A percentile compares a stretch with the other conserved stretches of the same genome.
Evolutionary conservation across 2,797 vertebrate genomes (phyloP).

Genomic region (Babyrousa celebensis): DNA sequence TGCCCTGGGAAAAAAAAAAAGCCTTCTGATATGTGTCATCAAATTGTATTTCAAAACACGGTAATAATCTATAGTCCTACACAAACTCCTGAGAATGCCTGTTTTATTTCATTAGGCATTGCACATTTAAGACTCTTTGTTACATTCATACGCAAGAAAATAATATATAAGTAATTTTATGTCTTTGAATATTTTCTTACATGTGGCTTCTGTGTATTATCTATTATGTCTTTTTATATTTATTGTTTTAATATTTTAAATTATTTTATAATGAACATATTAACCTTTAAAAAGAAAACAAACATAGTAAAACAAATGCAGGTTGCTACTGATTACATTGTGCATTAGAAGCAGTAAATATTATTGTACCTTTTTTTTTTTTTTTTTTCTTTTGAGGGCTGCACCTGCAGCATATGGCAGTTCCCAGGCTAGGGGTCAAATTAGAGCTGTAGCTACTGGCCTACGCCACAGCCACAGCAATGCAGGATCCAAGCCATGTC

Average conservation of each 20-base stretch:
- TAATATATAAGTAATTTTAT: slow-evolving; percentile 45
- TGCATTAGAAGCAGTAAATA: neutral
- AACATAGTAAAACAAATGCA: neutral
- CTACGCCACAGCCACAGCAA: too few species aligned
- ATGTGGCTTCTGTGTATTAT: neutral
- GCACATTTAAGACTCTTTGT: slow-evolving; percentile 16
- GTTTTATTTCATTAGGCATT: neutral
- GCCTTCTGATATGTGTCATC: neutral
- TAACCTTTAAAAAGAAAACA: slow-evolving; percentile 47
- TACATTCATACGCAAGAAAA: slow-evolving; percentile 36
- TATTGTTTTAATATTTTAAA: slow-evolving; percentile 25
- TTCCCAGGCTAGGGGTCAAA: too few species aligned
- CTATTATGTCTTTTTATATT: slow-evolving; percentile 20
- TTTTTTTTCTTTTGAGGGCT: too few species aligned
- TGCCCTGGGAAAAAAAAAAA: too few species aligned
- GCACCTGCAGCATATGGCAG: too few species aligned
- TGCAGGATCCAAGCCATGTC: too few species aligned
- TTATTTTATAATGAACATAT: slow-evolving; percentile 48
- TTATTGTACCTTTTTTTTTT: neutral
- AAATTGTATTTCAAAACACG: slow-evolving; percentile 39
- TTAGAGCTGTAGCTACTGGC: too few species aligned
- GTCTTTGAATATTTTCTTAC: slow-evolving; percentile 47
- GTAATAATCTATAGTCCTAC: neutral
- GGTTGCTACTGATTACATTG: slow-evolving; percentile 17
- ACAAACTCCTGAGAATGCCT: neutral